Evolutionary conservation across 2,113 vertebrate species (phyloP), one percentile per base, ranked within the genome.

Genomic region (Brachyhypopomus occidentalis): DNA sequence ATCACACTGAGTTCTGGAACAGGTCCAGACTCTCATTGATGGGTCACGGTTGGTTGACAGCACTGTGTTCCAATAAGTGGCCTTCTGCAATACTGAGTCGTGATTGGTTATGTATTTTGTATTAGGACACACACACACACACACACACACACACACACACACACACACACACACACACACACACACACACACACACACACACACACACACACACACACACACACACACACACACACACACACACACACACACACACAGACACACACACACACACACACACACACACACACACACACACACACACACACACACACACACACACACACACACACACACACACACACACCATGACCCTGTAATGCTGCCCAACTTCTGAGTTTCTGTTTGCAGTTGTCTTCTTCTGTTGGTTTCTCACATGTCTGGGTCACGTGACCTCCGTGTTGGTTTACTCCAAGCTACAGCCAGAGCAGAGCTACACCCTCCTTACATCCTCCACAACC

Each of bases 401-500:
- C 66, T 84, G 83, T 88, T 83, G 84, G 88, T 90, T 91, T 66
- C 91, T 30, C 2, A 9, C 41, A 6, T 86, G 88, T 91, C 92
- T 89, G 84, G 92, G 92, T 91, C 88, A 90, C 90, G 80, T 89
- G 90, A 86, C 72, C 85, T 87, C 87, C 74, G 27, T 87, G 89
- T 90, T 94, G 92, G 90, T 94, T 93, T 93, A 88, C 93, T 95
- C 94, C 93, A 95, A 91, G 91, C 92, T 93, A 92, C 88, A 87
- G 92, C 90, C 92, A 90, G 93, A 95, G 95, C 93, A 92, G 41
- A 94, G 93, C 93, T 92, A 92, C 95, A 95, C 96, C 92, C 95
- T 94, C 90, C 94, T 93, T 94, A 96, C 92, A 90, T 94, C 95
- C 94, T 94, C 91, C 92, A 91, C 85, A 90, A 93, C 93, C 93